These are phyloP conservation scores for Meriones unguiculatus DNA, from an alignment of 2,113 vertebrate species.

Conservation along the genomic window DNA sequence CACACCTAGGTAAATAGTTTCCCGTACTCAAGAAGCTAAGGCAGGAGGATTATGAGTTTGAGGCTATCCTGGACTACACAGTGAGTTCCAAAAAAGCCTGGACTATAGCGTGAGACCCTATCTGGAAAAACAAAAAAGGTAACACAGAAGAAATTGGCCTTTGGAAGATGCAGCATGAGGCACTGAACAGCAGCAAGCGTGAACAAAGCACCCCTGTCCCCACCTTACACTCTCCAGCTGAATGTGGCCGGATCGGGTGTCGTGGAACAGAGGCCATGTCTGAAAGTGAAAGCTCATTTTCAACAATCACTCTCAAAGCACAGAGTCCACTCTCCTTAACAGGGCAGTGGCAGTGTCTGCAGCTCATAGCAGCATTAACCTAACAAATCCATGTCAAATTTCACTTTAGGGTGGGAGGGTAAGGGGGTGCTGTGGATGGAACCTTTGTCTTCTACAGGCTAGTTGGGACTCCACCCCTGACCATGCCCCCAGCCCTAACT, in stretches of 20 bases:
- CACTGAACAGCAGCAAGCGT: neutral
- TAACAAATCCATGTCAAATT: neutral
- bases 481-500: neutral
- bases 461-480: neutral
- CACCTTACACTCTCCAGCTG: neutral
- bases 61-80: too few relatives aligned
- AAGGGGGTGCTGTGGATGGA: neutral
- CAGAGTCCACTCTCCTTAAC: neutral
- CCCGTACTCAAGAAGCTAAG: neutral
- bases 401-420: neutral
- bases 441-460: neutral
- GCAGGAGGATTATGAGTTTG: neutral
- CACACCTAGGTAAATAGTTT: neutral
- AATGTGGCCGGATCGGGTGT: neutral
- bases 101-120: neutral
- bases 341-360: neutral
- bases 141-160: neutral
- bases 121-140: neutral
- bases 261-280: neutral
- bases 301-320: neutral
- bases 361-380: neutral
- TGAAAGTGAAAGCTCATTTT: neutral
- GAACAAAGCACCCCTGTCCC: neutral
- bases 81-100: neutral
- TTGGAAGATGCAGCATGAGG: neutral